Evolutionary conservation across 2,797 vertebrate genomes (phyloP), one percentile per base, ranked within the genome.

Genomic region (Acanthis flammea): DNA sequence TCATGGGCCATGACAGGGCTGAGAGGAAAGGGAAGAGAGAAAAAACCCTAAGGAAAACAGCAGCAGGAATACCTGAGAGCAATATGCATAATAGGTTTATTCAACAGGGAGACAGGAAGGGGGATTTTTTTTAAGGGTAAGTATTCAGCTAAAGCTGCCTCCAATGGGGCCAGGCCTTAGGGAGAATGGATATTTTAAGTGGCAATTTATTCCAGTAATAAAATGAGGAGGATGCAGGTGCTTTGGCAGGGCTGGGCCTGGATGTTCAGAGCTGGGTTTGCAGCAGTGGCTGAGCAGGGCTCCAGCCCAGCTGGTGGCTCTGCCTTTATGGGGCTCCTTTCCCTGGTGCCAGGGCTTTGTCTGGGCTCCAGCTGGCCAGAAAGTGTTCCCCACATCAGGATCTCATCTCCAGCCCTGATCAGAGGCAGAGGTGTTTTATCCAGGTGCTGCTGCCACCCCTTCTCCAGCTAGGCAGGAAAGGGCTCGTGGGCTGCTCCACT

Each of bases 191-290:
- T 86, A 68, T 92, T 94, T 95, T 90, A 95, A 93, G 90, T 84
- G 92, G 87, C 76, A 90, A 79, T 94, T 97, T 94, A 91, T 92
- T 92, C 86, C 58, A 27, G 63, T 74, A 57, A 80, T 96, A 77
- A 94, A 96, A 94, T 2, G 61, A 76, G 81, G 73, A 88, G 85
- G 88, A 75, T 55, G 79, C 83, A 83, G 93, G 90, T 95, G 96
- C 83, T 75, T 79, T 62, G 83, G 91, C 82, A 86, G 70, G 44
- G 76, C 85, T 33, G 63, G 3, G 31, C 19, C 9, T 1, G 2
- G 62, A 22, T 19, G 81, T 33, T 45, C 54, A 21, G 82, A 67
- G 73, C 44, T n/a, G 75, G 48, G 57, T 50, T 50, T 55, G 58
- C 87, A 39, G 83, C 55, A 1, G 57, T 3, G 5, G 88, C 60